Percentiles rank a stretch among this genome's conserved stretches.
Conservation (phyloP, 2,113 vertebrate species). For the Rhinichthys klamathensis region DNA sequence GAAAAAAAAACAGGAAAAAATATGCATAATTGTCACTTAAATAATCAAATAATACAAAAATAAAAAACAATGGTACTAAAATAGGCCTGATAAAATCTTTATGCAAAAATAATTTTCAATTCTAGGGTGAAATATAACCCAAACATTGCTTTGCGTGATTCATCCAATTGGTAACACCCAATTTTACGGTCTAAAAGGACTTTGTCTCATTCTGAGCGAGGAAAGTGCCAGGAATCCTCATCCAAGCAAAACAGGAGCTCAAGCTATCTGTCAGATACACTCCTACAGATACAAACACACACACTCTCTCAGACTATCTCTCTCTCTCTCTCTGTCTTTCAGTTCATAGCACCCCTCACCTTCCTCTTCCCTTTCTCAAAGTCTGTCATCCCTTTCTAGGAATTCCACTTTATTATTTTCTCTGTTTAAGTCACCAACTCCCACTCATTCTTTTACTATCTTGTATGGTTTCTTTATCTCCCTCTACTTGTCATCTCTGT, state of each 20-base stretch:
- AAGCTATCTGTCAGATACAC: conserved; percentile 64
- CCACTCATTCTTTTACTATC: conserved; percentile 38
- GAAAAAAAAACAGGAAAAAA: not conserved
- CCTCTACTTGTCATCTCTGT: conserved; percentile 16
- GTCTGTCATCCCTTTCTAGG: not conserved
- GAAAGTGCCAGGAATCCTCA: not conserved
- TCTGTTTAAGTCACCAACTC: not conserved
- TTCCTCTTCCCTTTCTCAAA: conserved; percentile 24
- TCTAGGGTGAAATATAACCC: not conserved
- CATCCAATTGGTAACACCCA: not conserved
- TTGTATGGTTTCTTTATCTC: conserved; percentile 5
- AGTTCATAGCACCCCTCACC: not conserved
- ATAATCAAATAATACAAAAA: not conserved
- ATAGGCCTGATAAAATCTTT: not conserved
- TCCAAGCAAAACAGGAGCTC: conserved; percentile 73
- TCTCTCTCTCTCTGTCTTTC: not conserved
- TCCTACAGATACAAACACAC: conserved; percentile 25
- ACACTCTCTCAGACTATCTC: not conserved
- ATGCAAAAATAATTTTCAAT: not conserved
- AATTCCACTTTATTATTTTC: conserved; percentile 1
- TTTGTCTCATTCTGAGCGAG: not conserved
- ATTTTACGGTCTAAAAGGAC: not conserved
- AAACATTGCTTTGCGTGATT: not conserved
- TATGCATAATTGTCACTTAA: not conserved
- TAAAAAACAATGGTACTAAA: not conserved